Evolutionary conservation across 2,888 invertebrate genomes (phyloP).

Genomic region (Hirtodrosophila trivittata): DNA sequence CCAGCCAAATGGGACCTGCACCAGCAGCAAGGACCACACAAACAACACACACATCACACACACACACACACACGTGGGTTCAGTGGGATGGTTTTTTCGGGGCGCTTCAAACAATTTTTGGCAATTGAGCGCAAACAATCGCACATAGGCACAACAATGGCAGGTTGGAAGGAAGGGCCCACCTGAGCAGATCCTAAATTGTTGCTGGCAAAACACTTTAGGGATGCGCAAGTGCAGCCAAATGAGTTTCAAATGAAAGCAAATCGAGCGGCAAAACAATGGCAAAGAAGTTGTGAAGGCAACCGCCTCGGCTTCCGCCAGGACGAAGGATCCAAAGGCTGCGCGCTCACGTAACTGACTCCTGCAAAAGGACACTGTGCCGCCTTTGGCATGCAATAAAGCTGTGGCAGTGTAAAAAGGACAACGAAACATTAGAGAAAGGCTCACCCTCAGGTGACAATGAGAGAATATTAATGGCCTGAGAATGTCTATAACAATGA

Average conservation of each 20-base stretch:
- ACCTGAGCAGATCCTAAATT: conserved; percentile 39
- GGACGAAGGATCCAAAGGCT: conserved; percentile 38
- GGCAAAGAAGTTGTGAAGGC: conserved; percentile 35
- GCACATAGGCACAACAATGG: conserved; percentile 36
- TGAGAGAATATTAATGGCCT: conserved; percentile 6
- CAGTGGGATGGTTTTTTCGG: background rate
- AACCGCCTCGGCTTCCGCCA: background rate
- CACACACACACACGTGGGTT: conserved; percentile 6
- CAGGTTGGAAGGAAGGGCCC: conserved; percentile 28
- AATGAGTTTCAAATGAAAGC: conserved; percentile 76
- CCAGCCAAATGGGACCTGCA: conserved; percentile 34
- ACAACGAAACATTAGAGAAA: conserved; percentile 17
- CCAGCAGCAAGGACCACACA: conserved; percentile 33
- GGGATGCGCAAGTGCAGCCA: conserved; percentile 72
- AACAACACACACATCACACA: conserved; percentile 22
- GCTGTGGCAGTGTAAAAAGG: conserved; percentile 22
- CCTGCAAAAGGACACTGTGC: conserved; percentile 28
- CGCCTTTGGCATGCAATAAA: conserved; percentile 28
- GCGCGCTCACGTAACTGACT: conserved; percentile 39
- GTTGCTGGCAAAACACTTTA: conserved; percentile 67
- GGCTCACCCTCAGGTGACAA: conserved; percentile 61
- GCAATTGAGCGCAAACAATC: conserved; percentile 70
- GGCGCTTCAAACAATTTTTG: conserved; percentile 57
- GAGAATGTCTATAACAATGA: conserved; percentile 29
- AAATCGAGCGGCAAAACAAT: conserved; percentile 66